Base-by-base conservation (phyloP, 2,888 invertebrate species). In the Sphecodes monilicornis region DNA sequence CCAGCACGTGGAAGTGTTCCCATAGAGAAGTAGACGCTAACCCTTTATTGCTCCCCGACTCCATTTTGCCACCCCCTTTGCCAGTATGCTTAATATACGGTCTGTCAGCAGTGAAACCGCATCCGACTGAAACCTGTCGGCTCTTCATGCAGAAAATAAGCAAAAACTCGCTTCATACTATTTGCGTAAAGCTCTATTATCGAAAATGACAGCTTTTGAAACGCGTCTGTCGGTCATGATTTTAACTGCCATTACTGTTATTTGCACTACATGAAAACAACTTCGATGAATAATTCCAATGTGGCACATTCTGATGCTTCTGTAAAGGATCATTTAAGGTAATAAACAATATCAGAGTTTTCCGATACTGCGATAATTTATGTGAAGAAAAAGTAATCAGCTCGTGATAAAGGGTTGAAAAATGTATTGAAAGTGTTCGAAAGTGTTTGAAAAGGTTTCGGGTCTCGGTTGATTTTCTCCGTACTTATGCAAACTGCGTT, bases 401-500 rank as follows among this genome's bases (percentile, higher is more conserved):
- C 11, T 50, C 2, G 50, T 57, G 32, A 11, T 10, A 10, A 6
- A 41, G 39, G 11, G 10, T 41, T n/a, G 0, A 60, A 41, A 73
- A 26, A 26, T 41, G 18, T 41, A 10, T n/a, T 11, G 22, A 73
- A 60, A 64, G 13, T 11, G 13, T 32, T 32, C 13, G 8, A 13
- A 60, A 64, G 13, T 11, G 13, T 32, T 32, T 8, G 8, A 13
- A n/a, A 11, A 60, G 43, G 16, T 57, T 71, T 11, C 54, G 36
- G 11, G 32, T 22, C 36, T 29, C n/a, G n/a, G 26, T 43, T 11
- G 54, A 36, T 29, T 39, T 60, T n/a, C 39, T 41, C n/a, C 2
- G 29, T 26, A 50, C 3, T 32, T 70, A 72, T 75, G 71, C 41
- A 73, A 84, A 72, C 29, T 68, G 22, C 50, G 50, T 78, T 66